Evolutionary conservation across 2,113 vertebrate genomes (phyloP).

Genomic region (Bombycilla garrulus): DNA sequence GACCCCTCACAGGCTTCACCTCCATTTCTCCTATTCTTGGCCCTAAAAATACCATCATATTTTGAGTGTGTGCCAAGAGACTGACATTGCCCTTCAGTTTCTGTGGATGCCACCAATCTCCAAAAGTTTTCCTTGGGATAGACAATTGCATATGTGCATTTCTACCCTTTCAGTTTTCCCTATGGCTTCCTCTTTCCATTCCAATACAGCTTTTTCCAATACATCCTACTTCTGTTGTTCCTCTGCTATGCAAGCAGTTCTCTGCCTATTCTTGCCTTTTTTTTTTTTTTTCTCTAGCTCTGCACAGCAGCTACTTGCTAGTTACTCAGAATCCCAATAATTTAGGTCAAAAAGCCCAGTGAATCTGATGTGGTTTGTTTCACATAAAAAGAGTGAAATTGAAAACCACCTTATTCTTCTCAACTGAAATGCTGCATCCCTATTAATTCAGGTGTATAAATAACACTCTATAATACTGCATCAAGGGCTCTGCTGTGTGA

Average conservation of each 20-base stretch:
- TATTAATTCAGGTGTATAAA: constrained; percentile 75
- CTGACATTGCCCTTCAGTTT: background rate
- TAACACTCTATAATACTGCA: constrained; percentile 56
- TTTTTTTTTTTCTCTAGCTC: background rate
- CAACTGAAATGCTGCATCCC: constrained; percentile 64
- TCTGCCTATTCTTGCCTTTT: background rate
- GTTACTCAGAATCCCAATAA: constrained; percentile 34
- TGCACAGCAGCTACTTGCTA: background rate
- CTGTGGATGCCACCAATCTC: background rate
- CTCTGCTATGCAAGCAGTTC: background rate
- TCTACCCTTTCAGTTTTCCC: background rate
- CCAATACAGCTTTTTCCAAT: background rate
- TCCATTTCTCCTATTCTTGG: background rate
- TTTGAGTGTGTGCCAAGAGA: background rate
- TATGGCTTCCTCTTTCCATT: background rate
- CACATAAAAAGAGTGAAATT: constrained; percentile 55
- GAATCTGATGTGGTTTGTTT: constrained; percentile 62
- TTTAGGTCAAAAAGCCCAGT: constrained; percentile 58
- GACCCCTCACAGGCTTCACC: background rate
- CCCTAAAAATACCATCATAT: background rate
- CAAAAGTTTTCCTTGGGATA: background rate
- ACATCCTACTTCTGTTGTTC: background rate
- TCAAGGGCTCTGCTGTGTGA: constrained; percentile 66
- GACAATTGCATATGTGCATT: background rate
- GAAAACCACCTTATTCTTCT: constrained; percentile 67